Evolutionary conservation across 2,113 vertebrate genomes (phyloP), one percentile per base, ranked within the genome.

Genomic region (Prochilodus magdalenae): DNA sequence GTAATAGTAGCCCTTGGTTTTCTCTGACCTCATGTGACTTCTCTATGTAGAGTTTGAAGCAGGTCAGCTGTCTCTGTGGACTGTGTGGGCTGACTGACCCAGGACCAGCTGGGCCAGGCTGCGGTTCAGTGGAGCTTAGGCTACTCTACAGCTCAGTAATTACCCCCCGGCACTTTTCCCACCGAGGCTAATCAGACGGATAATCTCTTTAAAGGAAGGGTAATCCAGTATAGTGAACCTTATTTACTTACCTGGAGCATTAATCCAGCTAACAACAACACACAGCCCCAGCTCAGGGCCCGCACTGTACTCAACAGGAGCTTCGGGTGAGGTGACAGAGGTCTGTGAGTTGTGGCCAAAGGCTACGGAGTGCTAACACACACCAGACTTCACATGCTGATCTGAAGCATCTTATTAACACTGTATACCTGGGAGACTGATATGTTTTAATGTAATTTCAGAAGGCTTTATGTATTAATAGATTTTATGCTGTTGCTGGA

Each of bases 161-260:
- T 90, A 93, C n/a, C 88, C 40, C 88, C 40, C 66, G 88, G 86
- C 87, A 85, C 86, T 92, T 92, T 90, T 92, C 92, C 91, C 89
- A 91, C 87, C 84, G 91, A 92, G 91, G 91, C 90, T 92, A 93
- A 93, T 93, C 90, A 91, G 75, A 83, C 86, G 87, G 80, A 86
- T 92, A 93, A 94, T 93, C 91, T 91, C 89, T 92, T 92, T 92
- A 93, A 91, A 92, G 80, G 89, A 87, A 89, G 86, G 90, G 87
- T 92, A 93, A 94, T 93, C 91, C 89, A 88, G 89, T 92, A 91
- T 86, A 88, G 87, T 89, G 88, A 88, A 87, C 87, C 86, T 90
- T 87, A 89, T 92, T 92, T 89, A 92, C 87, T 92, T 89, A 91
- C 70, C 47, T 70, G 59, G 59, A n/a, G 51, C 55, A 82, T 74